A percentile compares a stretch with the other conserved stretches of the same genome.
phyloP scores from a whole-genome alignment of 2,888 invertebrate genomes.

The Cartodere bifasciata region DNA sequence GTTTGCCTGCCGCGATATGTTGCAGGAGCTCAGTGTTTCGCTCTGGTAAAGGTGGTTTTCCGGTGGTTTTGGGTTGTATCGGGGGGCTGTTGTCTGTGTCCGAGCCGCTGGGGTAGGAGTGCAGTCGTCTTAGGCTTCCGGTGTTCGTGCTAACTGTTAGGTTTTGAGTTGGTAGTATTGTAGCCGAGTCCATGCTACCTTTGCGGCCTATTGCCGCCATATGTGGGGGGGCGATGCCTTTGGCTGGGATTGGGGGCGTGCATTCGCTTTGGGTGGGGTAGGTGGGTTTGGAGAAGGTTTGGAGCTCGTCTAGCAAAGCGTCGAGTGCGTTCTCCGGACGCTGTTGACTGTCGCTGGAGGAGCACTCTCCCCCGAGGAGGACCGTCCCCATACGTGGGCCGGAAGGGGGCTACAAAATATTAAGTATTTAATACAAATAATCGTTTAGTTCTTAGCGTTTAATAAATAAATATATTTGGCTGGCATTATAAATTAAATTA shows the following conservation, averaged over 20 bases:
- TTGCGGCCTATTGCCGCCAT: constrained; percentile 42
- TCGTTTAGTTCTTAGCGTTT: too few relatives aligned
- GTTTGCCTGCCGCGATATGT: constrained; percentile 50
- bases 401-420: constrained; percentile 42
- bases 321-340: constrained; percentile 94
- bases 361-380: constrained; percentile 43
- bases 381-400: constrained; percentile 46
- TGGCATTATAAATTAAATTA: too few relatives aligned
- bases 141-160: constrained; percentile 34
- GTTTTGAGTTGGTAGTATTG: constrained; percentile 31
- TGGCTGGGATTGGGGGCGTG: constrained; percentile 30
- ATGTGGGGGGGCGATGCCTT: constrained; percentile 31
- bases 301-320: constrained; percentile 87
- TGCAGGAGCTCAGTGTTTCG: constrained; percentile 66
- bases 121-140: constrained; percentile 58
- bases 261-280: constrained; percentile 26
- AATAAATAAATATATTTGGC: too few relatives aligned
- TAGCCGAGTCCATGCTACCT: constrained; percentile 41
- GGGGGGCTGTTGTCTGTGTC: constrained; percentile 70
- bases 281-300: constrained; percentile 71
- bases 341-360: constrained; percentile 44
- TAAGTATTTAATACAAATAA: too few relatives aligned
- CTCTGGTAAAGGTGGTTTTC: constrained; percentile 73
- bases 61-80: constrained; percentile 47
- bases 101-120: constrained; percentile 76